phyloP scores from a whole-genome alignment of 37 sponge, comb jelly and placozoan genomes.

The Haliclona indistincta region DNA sequence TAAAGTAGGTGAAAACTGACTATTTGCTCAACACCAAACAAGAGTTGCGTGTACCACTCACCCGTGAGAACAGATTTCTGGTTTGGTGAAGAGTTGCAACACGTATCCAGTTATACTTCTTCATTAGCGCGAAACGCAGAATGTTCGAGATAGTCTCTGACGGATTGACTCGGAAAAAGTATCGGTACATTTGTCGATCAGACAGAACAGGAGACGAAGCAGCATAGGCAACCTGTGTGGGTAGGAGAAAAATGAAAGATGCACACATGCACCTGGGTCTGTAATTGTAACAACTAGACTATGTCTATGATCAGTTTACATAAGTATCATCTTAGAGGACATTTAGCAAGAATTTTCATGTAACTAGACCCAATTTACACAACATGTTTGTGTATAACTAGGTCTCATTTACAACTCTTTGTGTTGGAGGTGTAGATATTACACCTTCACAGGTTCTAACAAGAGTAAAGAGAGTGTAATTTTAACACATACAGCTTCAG shows the following conservation, averaged over 20 bases:
- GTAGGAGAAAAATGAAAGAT: neutral
- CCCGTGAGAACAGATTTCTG: slow-evolving; percentile 53
- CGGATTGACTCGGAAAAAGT: slow-evolving; percentile 64
- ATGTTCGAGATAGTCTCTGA: slow-evolving; percentile 50
- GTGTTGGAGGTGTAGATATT: too few relatives aligned
- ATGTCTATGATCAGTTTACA: too few relatives aligned
- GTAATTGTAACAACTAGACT: too few relatives aligned
- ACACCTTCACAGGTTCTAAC: too few relatives aligned
- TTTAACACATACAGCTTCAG: neutral
- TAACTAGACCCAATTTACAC: too few relatives aligned
- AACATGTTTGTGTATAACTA: too few relatives aligned
- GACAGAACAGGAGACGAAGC: slow-evolving; percentile 64
- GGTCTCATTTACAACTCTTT: too few relatives aligned
- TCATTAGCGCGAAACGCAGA: slow-evolving; percentile 51
- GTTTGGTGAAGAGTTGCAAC: slow-evolving; percentile 70
- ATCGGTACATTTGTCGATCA: slow-evolving; percentile 29
- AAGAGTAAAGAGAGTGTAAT: neutral
- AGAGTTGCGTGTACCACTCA: slow-evolving; percentile 21
- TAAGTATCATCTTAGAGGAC: too few relatives aligned
- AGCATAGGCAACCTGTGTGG: slow-evolving; percentile 64
- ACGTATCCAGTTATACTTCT: slow-evolving; percentile 50
- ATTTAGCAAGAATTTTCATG: too few relatives aligned
- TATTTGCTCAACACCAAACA: too few relatives aligned
- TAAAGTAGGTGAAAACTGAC: too few relatives aligned
- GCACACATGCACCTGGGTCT: too few relatives aligned